A percentile compares a stretch with the other conserved stretches of the same genome.
Evolutionary conservation across 2,888 invertebrate species (phyloP).

Genomic region (Caenorhabditis japonica): DNA sequence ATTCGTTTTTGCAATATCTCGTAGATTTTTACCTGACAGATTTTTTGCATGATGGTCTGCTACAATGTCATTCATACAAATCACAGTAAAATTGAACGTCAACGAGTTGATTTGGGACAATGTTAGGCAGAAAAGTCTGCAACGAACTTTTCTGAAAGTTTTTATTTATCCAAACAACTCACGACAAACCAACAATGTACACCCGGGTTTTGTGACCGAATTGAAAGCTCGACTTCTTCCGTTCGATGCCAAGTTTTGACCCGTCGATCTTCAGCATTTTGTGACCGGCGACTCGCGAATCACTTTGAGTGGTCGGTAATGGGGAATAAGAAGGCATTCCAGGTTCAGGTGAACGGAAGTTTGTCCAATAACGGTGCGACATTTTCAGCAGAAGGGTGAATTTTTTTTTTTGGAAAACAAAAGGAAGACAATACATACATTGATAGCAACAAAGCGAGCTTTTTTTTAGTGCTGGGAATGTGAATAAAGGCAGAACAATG

Average conservation of each 20-base stretch:
- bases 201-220: slow-evolving; percentile 15
- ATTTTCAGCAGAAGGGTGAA: neutral
- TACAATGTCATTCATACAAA: slow-evolving; percentile 42
- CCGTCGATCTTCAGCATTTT: neutral
- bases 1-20: no score
- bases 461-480: neutral
- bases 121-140: slow-evolving; percentile 15
- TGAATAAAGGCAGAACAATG: neutral
- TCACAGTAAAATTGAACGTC: slow-evolving; percentile 34
- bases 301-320: neutral
- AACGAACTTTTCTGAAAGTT: neutral
- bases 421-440: no score
- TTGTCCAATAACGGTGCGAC: no score
- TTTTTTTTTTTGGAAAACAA: neutral
- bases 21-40: no score
- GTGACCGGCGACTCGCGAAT: no score
- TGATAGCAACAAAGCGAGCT: neutral
- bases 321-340: neutral
- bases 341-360: neutral
- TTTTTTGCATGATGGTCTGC: slow-evolving; percentile 5
- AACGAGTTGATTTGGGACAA: slow-evolving; percentile 20
- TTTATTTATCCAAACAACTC: neutral
- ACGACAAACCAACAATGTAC: slow-evolving; percentile 9
- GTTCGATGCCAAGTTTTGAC: neutral
- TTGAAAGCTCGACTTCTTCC: slow-evolving; percentile 8